Evolutionary conservation across 2,888 invertebrate species (phyloP), one percentile per base, ranked within the genome.

Genomic region (Nipponacmea schrenckii): DNA sequence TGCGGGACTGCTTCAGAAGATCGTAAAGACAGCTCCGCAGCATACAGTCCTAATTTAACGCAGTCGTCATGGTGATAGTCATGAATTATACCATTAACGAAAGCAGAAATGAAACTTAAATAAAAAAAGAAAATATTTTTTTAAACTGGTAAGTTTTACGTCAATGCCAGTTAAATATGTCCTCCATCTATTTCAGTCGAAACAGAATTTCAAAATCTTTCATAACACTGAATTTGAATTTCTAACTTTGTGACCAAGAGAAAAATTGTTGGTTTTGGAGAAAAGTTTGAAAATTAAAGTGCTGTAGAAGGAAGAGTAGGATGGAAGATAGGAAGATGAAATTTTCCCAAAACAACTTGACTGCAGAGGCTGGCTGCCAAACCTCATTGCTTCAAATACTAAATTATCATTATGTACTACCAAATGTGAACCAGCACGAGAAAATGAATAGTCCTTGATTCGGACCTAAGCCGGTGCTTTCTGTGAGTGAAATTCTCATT

Each of bases 21-120:
- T 70, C 73, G 77, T 24, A 86, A 78, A 8, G 85, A 85, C 12
- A 80, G 73, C 68, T 78, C 77, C 24, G 86, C 86, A 7, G 86
- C 85, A 66, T 79, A 66, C 15, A 86, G 77, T n/a, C 86, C 86
- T 8, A 77, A 75, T 72, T 76, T 80, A 7, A 86, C 74, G 68
- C 83, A 78, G 4, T 71, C 64, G 48, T 82, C 80, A 44, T 78
- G 70, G 50, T 77, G 72, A 26, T 75, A 75, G 63, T 83, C 83
- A 68, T 79, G 62, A 8, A 83, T 48, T 26, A 85, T 76, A 17
- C 79, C 78, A 20, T 80, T 71, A 8, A 85, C 77, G 65, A 84
- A 74, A 10, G 82, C 81, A 20, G 84, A 79, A 7, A 80, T 81
- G 64, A 86, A 72, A 69, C 86, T 86, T 81, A 68, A 82, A 79